These are phyloP conservation scores for Sebastes taczanowskii DNA, from an alignment of 2,797 vertebrate genomes.

Conservation along the genomic window DNA sequence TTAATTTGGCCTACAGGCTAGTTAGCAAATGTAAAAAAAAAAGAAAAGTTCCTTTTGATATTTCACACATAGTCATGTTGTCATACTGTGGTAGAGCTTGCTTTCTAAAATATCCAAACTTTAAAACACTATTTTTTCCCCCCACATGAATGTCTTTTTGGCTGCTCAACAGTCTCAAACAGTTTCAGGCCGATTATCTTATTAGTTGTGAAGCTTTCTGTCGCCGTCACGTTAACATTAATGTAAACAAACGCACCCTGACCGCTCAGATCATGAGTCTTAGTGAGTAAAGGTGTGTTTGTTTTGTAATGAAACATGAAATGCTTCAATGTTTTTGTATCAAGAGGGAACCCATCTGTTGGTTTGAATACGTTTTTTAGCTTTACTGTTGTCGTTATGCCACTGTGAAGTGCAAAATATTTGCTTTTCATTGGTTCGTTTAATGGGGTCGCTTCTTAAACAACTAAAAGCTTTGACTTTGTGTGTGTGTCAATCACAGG, in stretches of 20 bases:
- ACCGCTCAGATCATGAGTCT: constrained; percentile 8
- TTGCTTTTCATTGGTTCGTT: not conserved
- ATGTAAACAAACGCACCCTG: constrained; percentile 74
- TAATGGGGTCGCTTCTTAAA: not conserved
- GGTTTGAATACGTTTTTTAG: not conserved
- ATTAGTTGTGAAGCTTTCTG: not conserved
- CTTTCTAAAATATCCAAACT: not conserved
- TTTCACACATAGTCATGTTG: not conserved
- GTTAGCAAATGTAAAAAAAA: not conserved
- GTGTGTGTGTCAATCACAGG: constrained; percentile 38
- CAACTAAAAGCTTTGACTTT: constrained; percentile 17
- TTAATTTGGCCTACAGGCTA: constrained; percentile 19
- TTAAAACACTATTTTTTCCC: too few species aligned
- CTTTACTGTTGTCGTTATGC: not conserved
- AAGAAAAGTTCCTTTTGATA: not conserved
- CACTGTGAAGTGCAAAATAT: not conserved
- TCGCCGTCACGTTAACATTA: constrained; percentile 52
- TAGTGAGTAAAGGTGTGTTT: not conserved
- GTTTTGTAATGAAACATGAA: not conserved
- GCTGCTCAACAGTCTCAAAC: not conserved
- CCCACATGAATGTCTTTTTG: not conserved
- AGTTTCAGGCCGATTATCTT: not conserved
- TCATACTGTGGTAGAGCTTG: not conserved
- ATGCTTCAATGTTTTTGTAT: not conserved
- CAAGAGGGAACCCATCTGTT: not conserved